A percentile compares a stretch with the other conserved stretches of the same genome.
Conservation (phyloP, 2,888 invertebrate species). For the Phorcus lineatus region DNA sequence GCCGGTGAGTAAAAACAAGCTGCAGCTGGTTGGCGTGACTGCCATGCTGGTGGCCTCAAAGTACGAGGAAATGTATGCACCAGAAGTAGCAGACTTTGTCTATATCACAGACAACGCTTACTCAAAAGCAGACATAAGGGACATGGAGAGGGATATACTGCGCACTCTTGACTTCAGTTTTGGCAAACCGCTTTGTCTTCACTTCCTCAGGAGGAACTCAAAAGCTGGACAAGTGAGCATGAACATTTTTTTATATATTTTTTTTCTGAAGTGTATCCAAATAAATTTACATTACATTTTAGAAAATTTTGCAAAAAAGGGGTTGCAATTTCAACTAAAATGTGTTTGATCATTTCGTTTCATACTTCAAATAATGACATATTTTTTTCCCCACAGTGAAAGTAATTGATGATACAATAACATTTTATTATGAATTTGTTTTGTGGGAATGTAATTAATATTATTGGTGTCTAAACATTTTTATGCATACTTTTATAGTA, state of each 20-base stretch:
- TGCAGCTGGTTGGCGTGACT: conserved; percentile 92
- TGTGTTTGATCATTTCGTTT: too few relatives aligned
- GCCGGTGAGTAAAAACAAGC: conserved; percentile 81
- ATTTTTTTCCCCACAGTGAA: too few relatives aligned
- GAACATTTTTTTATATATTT: neutral
- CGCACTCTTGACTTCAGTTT: conserved; percentile 86
- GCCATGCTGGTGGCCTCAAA: conserved; percentile 94
- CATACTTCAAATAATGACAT: too few relatives aligned
- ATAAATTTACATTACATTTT: too few relatives aligned
- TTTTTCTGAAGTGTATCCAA: neutral
- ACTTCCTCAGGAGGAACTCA: conserved; percentile 86
- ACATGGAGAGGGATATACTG: conserved; percentile 89
- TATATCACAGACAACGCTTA: conserved; percentile 93
- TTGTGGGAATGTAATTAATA: too few relatives aligned
- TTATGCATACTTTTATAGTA: too few relatives aligned
- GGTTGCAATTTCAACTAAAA: too few relatives aligned
- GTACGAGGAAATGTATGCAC: conserved; percentile 94
- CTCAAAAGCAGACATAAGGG: conserved; percentile 84
- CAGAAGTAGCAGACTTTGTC: conserved; percentile 90
- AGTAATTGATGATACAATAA: too few relatives aligned
- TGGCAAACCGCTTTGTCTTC: conserved; percentile 90
- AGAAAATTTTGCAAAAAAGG: too few relatives aligned
- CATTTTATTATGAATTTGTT: too few relatives aligned
- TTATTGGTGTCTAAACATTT: too few relatives aligned
- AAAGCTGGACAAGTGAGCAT: conserved; percentile 78